Evolutionary conservation across 2,113 vertebrate genomes (phyloP), one percentile per base, ranked within the genome.

Genomic region (Trochalopteron elliotii): DNA sequence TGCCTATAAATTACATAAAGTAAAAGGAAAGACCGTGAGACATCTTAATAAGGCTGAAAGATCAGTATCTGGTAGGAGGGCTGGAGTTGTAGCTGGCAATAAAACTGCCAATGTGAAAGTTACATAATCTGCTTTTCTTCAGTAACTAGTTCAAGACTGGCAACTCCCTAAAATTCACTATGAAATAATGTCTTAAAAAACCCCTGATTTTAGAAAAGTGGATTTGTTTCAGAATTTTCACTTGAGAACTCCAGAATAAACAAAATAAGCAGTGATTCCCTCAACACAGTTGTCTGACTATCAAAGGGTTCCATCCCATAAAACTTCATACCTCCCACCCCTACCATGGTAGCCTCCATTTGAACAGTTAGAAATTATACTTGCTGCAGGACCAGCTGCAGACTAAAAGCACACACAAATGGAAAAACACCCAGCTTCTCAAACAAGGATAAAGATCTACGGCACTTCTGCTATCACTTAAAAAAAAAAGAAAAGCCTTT

Each of bases 131-230:
- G 84, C 40, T 93, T 96, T 90, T 65, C 81, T 83, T 69, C 64
- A 74, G 70, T 44, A 85, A 53, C 35, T 40, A 47, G 61, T 11
- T 91, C 42, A 69, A 91, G 55, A 55, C 45, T 50, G 31, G 42
- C 30, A 95, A 88, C 94, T 91, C 88, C 90, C 83, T 88, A 87
- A 68, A 87, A 84, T 59, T n/a, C 49, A 23, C 74, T 37, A 53
- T 93, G 90, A 96, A 91, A 70, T 87, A 72, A 94, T 11, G 67
- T 85, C 87, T 95, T 35, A 86, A 91, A 33, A 35, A 80, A 63
- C 23, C 47, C 47, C 0, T 12, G 11, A 47, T 63, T 35, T 71
- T 40, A 50, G 55, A 61, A 56, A 74, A 86, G 39, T 10, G 2
- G 8, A 40, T 60, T 79, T 79, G 18, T 60, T 72, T 55, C 47